These are phyloP conservation scores for Drosophila chauvacae DNA, from an alignment of 1,140 invertebrate genomes.

Conservation along the genomic window DNA sequence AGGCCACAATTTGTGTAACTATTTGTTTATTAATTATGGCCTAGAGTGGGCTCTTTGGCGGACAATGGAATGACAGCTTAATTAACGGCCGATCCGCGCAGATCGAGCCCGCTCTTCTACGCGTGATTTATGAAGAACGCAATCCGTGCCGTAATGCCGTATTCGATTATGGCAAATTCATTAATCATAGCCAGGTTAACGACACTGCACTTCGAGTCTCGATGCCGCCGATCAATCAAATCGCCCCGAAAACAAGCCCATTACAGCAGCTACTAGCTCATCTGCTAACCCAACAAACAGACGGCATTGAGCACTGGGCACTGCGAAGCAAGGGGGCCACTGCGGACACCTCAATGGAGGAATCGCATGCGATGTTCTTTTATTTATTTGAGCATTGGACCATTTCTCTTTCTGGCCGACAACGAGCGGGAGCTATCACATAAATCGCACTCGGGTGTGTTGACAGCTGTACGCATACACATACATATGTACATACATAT, in stretches of 20 bases:
- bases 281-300: constrained; percentile 6
- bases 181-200: constrained; percentile 77
- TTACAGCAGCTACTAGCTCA: constrained; percentile 14
- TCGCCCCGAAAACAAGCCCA: constrained; percentile 18
- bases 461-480: constrained; percentile 54
- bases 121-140: constrained; percentile 69
- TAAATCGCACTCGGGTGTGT: constrained; percentile 51
- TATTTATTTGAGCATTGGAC: constrained; percentile 37
- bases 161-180: constrained; percentile 74
- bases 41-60: constrained; percentile 30
- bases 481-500: constrained; percentile 1
- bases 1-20: constrained; percentile 50
- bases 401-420: constrained; percentile 40
- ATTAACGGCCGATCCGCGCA: constrained; percentile 53
- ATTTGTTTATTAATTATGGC: constrained; percentile 80
- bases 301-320: constrained; percentile 9
- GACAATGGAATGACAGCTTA: constrained; percentile 51
- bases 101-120: constrained; percentile 59
- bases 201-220: constrained; percentile 67
- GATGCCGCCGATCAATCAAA: constrained; percentile 62
- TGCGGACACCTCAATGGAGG: background rate
- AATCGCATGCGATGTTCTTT: constrained; percentile 30
- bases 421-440: constrained; percentile 37
- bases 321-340: background rate
- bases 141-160: constrained; percentile 14